Base-by-base conservation (phyloP, 1,140 invertebrate species). In the Cecropterus lyciades region DNA sequence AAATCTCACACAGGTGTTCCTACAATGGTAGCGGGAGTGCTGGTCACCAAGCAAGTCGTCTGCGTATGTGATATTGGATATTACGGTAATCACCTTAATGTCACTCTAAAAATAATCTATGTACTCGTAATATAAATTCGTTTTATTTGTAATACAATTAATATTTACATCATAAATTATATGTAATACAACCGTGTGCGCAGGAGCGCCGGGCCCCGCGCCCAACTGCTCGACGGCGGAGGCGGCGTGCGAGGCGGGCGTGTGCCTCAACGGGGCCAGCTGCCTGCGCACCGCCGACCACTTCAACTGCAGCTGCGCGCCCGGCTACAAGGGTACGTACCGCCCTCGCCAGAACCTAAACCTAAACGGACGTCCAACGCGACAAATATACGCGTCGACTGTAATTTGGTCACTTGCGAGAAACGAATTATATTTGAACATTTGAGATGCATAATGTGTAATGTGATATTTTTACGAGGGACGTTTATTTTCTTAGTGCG, bases 61-160 rank as follows among this genome's bases (percentile, higher is more conserved):
- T 97, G 96, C 80, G 92, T 94, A 9, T 97, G 96, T 74, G 94
- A 95, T 45, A 84, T 94, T 3, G 96, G 95, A 45, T 97, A 95
- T 91, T 94, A 94, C 48, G 96, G 96, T 72, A 93, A 93, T 74
- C 48, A 46, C 1, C 48, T 16, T 10, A 1, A n/a, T 56, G 5
- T 15, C n/a, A n/a, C n/a, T n/a, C n/a, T n/a, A n/a, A n/a, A n/a
- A n/a, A n/a, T n/a, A n/a, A n/a, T n/a, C n/a, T n/a, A n/a, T n/a
- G n/a, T n/a, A n/a, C n/a, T n/a, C n/a, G n/a, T n/a, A n/a, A n/a
- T n/a, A n/a, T n/a, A n/a, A n/a, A n/a, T n/a, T n/a, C n/a, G n/a
- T n/a, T n/a, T 14, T 14, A 10, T 56, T 37, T 56, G 16, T 10
- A n/a, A 45, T 60, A n/a, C 11, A 45, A 3, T 40, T 10, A 57